These are phyloP conservation scores for Eucidaris tribuloides DNA, from an alignment of 35 echinoderm and acorn worm genomes.

Conservation along the genomic window DNA sequence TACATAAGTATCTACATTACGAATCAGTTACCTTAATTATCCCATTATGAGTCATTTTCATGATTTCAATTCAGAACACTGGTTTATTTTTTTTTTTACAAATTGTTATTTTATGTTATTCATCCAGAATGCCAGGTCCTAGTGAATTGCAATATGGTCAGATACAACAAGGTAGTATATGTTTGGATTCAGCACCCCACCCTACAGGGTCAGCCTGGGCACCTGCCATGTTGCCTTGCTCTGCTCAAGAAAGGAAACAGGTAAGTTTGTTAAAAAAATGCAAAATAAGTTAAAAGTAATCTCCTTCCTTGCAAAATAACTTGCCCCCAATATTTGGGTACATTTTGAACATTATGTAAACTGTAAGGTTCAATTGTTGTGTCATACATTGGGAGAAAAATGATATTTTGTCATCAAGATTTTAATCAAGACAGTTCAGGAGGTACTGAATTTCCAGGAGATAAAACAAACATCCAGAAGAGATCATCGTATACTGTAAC, in stretches of 20 bases:
- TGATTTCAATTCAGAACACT: no score
- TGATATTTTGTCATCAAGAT: background rate
- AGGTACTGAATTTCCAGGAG: no score
- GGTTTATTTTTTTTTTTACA: no score
- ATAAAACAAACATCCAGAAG: no score
- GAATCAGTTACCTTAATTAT: no score
- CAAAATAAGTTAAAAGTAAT: background rate
- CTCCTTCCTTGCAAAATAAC: background rate
- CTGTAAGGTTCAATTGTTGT: background rate
- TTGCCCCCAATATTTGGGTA: background rate
- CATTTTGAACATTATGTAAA: background rate
- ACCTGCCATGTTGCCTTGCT: conserved; percentile 48
- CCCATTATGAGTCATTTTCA: no score
- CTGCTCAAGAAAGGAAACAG: conserved; percentile 53
- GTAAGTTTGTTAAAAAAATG: background rate
- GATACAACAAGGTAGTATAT: conserved; percentile 68
- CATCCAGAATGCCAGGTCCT: conserved; percentile 69
- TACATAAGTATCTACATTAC: no score
- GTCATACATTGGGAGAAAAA: background rate
- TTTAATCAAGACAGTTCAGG: background rate
- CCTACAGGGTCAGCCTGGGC: conserved; percentile 64
- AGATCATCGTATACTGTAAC: no score
- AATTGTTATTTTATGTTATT: no score
- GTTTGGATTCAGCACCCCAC: conserved; percentile 64
- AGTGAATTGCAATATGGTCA: conserved; percentile 75